A percentile compares a stretch with the other conserved stretches of the same genome.
These are phyloP conservation scores for Mesocricetus auratus DNA, from an alignment of 2,113 vertebrate genomes.

Conservation along the genomic window DNA sequence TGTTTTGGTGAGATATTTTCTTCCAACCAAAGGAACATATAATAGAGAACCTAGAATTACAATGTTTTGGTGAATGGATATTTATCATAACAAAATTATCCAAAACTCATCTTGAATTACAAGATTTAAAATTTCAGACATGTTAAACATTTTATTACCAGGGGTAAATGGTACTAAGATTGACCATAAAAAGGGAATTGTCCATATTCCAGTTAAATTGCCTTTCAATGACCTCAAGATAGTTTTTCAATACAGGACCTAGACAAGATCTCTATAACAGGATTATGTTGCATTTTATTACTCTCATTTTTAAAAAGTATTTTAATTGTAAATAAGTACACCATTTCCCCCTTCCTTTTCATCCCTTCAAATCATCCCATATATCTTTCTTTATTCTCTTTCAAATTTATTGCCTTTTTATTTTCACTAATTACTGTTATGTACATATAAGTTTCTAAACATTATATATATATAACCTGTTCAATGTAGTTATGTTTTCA, in stretches of 20 bases:
- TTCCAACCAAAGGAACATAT: background rate
- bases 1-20: background rate
- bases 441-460: background rate
- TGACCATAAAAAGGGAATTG: background rate
- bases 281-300: background rate
- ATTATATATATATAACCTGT: background rate
- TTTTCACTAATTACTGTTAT: background rate
- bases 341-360: background rate
- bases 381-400: background rate
- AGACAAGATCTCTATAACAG: background rate
- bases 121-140: background rate
- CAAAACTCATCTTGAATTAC: background rate
- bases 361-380: background rate
- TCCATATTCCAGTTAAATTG: background rate
- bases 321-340: background rate
- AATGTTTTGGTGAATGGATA: background rate
- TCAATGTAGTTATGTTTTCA: background rate
- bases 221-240: background rate
- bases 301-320: background rate
- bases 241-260: background rate
- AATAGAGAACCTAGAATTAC: background rate
- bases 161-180: background rate
- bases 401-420: background rate
- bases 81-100: background rate
- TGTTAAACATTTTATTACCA: background rate